phyloP scores from a whole-genome alignment of 2,888 invertebrate species.

The Trichopria drosophilae region DNA sequence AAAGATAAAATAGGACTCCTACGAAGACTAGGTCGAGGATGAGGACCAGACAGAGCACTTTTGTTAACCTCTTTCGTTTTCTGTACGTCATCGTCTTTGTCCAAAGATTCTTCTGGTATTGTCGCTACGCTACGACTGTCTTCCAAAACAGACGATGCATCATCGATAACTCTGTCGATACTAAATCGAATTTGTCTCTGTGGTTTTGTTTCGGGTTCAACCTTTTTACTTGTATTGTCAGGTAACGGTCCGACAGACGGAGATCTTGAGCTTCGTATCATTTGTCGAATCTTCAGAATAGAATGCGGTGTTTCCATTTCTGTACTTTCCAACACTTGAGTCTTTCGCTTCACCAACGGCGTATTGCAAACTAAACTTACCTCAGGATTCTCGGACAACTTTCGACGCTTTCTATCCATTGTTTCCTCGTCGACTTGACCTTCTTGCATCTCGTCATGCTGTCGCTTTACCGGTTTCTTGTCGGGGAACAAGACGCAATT shows the following conservation, averaged over 20 bases:
- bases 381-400: constrained; percentile 21
- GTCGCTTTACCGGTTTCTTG: constrained; percentile 38
- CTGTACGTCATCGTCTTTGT: neutral
- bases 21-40: constrained; percentile 47
- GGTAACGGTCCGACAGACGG: constrained; percentile 28
- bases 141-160: too few species aligned
- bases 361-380: constrained; percentile 38
- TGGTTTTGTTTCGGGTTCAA: constrained; percentile 32
- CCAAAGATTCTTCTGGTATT: constrained; percentile 30
- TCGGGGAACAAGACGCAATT: constrained; percentile 46
- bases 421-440: constrained; percentile 20
- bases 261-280: constrained; percentile 46
- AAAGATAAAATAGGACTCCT: too few species aligned
- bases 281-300: constrained; percentile 52
- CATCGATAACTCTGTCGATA: constrained; percentile 36
- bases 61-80: neutral
- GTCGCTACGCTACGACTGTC: too few species aligned
- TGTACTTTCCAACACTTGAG: constrained; percentile 24
- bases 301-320: constrained; percentile 51
- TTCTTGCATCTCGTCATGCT: constrained; percentile 38
- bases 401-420: constrained; percentile 34
- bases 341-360: constrained; percentile 49
- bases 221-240: too few species aligned
- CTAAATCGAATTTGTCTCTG: constrained; percentile 52
- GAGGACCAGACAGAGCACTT: constrained; percentile 37